Percentiles rank a stretch among this genome's conserved stretches.
Evolutionary conservation across 2,113 vertebrate species (phyloP).

Genomic region (Urocitellus parryii): DNA sequence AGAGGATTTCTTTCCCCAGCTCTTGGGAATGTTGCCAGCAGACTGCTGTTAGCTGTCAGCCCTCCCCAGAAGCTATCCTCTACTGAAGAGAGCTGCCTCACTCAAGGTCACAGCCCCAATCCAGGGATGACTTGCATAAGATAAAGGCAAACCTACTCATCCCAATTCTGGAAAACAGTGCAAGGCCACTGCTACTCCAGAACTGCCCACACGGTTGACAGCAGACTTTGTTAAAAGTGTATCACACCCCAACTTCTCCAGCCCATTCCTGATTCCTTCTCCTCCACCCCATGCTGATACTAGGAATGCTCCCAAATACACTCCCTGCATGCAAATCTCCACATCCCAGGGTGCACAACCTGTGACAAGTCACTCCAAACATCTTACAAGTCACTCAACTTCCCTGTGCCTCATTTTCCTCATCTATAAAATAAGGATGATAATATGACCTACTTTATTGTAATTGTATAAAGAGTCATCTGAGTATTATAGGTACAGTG

Average conservation of each 20-base stretch:
- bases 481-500: neutral
- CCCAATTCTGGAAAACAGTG: neutral
- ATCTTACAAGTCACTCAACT: neutral
- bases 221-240: neutral
- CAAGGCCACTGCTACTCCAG: neutral
- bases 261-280: neutral
- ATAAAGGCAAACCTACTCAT: neutral
- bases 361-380: neutral
- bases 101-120: neutral
- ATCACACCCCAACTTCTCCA: neutral
- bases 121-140: neutral
- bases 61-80: neutral
- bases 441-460: neutral
- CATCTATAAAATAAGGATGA: neutral
- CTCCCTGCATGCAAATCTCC: neutral
- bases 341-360: neutral
- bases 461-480: neutral
- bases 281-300: neutral
- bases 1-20: neutral
- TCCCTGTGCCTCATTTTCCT: constrained; percentile 19
- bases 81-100: neutral
- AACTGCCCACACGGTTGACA: neutral
- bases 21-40: neutral
- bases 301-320: neutral
- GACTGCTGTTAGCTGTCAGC: neutral